These are phyloP conservation scores for Dicrurus megarhynchus DNA, from an alignment of 2,113 vertebrate species.

Conservation along the genomic window DNA sequence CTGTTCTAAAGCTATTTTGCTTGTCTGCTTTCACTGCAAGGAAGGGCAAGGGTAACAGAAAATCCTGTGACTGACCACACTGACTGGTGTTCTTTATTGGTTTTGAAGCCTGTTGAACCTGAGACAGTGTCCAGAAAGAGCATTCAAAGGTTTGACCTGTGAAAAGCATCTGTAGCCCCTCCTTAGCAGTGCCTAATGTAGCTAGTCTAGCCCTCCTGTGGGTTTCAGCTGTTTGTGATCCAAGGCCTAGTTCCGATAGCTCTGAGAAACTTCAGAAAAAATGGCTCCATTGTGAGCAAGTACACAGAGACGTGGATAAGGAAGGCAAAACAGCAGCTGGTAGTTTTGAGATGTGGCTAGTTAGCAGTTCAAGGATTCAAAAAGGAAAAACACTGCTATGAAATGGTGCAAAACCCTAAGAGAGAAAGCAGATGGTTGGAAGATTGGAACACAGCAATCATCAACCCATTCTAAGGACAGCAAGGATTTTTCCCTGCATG, in stretches of 20 bases:
- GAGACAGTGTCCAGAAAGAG: not conserved
- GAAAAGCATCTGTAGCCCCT: not conserved
- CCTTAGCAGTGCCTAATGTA: accelerated
- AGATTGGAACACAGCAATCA: not conserved
- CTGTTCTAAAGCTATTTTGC: not conserved
- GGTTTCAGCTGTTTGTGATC: not conserved
- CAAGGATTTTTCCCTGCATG: not conserved
- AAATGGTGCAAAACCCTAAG: not conserved
- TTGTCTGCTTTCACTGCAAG: not conserved
- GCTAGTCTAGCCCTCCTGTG: not conserved
- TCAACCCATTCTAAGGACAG: not conserved
- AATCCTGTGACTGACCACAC: not conserved
- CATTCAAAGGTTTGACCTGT: not conserved
- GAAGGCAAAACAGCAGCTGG: not conserved
- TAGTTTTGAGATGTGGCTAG: not conserved
- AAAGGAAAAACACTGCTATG: not conserved
- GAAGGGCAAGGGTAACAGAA: not conserved
- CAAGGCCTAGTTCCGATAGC: not conserved
- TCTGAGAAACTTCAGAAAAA: not conserved
- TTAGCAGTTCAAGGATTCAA: not conserved
- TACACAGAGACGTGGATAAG: not conserved
- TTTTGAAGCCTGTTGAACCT: not conserved
- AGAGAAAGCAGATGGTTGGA: not conserved
- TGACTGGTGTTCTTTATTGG: not conserved
- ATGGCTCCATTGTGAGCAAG: not conserved